Evolutionary conservation across 2,797 vertebrate species (phyloP), one percentile per base, ranked within the genome.

Genomic region (Clamator glandarius): DNA sequence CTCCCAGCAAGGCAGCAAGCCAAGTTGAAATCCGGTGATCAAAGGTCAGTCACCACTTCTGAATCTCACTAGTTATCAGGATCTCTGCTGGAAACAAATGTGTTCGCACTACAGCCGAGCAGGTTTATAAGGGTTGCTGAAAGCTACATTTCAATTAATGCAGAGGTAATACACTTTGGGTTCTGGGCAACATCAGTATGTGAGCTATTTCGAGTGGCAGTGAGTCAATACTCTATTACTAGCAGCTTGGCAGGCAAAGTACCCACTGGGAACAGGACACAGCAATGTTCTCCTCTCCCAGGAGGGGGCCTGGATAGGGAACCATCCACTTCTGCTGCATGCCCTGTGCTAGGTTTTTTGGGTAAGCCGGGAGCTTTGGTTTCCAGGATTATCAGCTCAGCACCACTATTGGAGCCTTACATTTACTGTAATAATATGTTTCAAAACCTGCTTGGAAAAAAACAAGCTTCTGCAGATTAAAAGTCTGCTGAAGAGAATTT

Each of bases 71-170:
- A 69, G 87, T 92, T 95, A 93, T 91, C 94, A 88, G 92, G 87
- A 95, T 92, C 91, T 72, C 76, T 0, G 1, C 87, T 91, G 85
- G 91, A 91, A 96, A 95, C 92, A 94, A 92, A 94, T 77, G 92
- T 91, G 84, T 91, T 84, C 91, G 87, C 89, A 73, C 94, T 66
- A 46, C 89, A 63, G 24, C n/a, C 0, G 24, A 58, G 85, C 93
- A 87, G 1, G 10, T 70, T 84, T 63, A 4, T 44, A 86, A 52
- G 74, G 91, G 87, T 69, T 94, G 92, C 89, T 92, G 95, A 94
- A 92, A 91, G 95, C 91, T 95, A 81, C 79, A 59, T 91, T 94
- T 93, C 87, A 88, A 76, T 88, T 91, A 91, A 86, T 89, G 87
- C 70, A 63, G 74, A 84, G 83, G 85, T 57, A 89, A 78, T 55